Evolutionary conservation across 2,797 vertebrate genomes (phyloP).

Genomic region (Cynodonichthys magdalenae): DNA sequence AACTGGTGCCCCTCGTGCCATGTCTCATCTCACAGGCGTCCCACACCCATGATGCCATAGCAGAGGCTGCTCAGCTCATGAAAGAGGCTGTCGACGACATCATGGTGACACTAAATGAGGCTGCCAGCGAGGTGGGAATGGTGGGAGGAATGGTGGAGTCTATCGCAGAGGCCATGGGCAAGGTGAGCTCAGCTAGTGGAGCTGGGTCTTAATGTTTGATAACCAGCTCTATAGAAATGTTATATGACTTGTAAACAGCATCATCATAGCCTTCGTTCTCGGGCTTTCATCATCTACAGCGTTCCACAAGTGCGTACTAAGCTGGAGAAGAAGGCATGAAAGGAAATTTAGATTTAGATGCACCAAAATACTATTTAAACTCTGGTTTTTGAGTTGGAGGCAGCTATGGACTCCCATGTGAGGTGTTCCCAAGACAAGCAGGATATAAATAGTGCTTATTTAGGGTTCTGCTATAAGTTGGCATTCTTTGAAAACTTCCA

Average conservation of each 20-base stretch:
- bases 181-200: slow-evolving; percentile 78
- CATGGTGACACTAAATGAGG: slow-evolving; percentile 97
- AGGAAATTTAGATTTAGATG: not conserved
- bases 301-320: no score
- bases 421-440: no score
- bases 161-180: slow-evolving; percentile 94
- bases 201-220: not conserved
- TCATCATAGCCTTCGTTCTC: no score
- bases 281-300: no score
- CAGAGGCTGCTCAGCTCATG: slow-evolving; percentile 95
- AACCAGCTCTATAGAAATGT: no score
- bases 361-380: not conserved
- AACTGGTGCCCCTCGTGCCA: not conserved
- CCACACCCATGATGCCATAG: slow-evolving; percentile 95
- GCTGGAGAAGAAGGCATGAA: no score
- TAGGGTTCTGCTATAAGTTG: no score
- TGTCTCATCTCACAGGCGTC: slow-evolving; percentile 81
- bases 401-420: not conserved
- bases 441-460: no score
- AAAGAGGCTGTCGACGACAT: slow-evolving; percentile 98
- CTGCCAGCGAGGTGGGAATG: slow-evolving; percentile 96
- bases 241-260: no score
- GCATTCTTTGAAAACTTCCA: no score
- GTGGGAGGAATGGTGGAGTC: slow-evolving; percentile 98
- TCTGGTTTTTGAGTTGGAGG: not conserved